Percentiles rank a stretch among this genome's conserved stretches.
These are phyloP conservation scores for Dryobota labecula DNA, from an alignment of 2,888 invertebrate species.

Conservation along the genomic window DNA sequence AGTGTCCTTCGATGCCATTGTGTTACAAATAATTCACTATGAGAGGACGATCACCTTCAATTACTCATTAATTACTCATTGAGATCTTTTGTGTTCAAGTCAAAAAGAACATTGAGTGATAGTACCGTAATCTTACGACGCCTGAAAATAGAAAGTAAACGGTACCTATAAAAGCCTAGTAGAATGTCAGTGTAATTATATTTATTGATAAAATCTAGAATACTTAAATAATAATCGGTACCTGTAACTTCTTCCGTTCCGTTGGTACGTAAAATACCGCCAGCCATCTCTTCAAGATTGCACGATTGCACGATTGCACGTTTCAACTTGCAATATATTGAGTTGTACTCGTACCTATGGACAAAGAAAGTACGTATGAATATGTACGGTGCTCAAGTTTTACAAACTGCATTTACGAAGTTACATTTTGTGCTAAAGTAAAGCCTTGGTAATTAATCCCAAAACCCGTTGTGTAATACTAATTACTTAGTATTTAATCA, in stretches of 20 bases:
- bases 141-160: slow-evolving; percentile 2
- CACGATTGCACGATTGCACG: no score
- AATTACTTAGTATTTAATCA: not conserved
- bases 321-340: not conserved
- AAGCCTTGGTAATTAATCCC: not conserved
- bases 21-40: not conserved
- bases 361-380: slow-evolving; percentile 13
- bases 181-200: not conserved
- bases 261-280: not conserved
- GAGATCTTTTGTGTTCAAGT: not conserved
- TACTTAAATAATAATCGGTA: no score
- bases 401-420: not conserved
- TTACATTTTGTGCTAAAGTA: not conserved
- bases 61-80: not conserved
- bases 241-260: not conserved
- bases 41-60: not conserved
- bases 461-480: not conserved
- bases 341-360: slow-evolving; percentile 15
- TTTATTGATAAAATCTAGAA: not conserved
- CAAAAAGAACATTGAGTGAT: no score
- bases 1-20: not conserved
- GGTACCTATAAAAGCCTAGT: not conserved
- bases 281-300: not conserved
- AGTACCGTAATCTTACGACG: no score
- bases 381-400: not conserved